phyloP scores from a whole-genome alignment of 2,888 invertebrate genomes.

The Agrotis exclamationis region DNA sequence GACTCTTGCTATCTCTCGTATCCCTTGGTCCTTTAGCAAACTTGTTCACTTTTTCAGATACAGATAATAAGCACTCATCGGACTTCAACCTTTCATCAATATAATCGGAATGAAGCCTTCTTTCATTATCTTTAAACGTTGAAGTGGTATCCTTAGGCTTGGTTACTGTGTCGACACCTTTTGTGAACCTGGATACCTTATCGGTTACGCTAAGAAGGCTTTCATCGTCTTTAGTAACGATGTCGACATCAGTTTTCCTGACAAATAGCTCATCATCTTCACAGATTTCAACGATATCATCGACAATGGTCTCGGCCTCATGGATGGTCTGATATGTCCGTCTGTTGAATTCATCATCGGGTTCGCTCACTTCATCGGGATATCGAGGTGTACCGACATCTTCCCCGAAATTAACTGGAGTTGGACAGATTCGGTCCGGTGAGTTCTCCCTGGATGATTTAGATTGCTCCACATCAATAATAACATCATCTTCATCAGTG shows the following conservation, averaged over 20 bases:
- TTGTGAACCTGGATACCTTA: constrained; percentile 89
- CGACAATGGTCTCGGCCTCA: constrained; percentile 92
- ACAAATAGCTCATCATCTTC: constrained; percentile 89
- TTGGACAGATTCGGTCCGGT: constrained; percentile 93
- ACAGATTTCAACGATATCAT: constrained; percentile 90
- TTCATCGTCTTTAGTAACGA: constrained; percentile 86
- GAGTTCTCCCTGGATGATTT: constrained; percentile 95
- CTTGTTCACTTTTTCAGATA: constrained; percentile 93
- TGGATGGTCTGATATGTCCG: constrained; percentile 85
- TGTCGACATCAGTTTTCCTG: constrained; percentile 78
- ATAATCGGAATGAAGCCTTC: constrained; percentile 87
- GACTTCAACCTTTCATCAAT: constrained; percentile 87
- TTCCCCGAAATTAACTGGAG: constrained; percentile 91
- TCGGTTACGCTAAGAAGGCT: constrained; percentile 90
- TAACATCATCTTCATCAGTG: constrained; percentile 91
- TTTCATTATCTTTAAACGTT: constrained; percentile 80
- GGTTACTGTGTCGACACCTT: constrained; percentile 79
- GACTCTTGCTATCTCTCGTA: constrained; percentile 81
- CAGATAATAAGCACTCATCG: constrained; percentile 93
- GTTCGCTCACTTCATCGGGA: constrained; percentile 94
- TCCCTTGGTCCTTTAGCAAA: constrained; percentile 90
- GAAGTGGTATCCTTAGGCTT: constrained; percentile 77
- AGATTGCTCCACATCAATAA: constrained; percentile 93
- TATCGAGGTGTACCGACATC: constrained; percentile 93
- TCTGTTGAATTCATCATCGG: constrained; percentile 92